phyloP scores from a whole-genome alignment of 2,797 vertebrate genomes.

The Kryptolebias ocellatus region DNA sequence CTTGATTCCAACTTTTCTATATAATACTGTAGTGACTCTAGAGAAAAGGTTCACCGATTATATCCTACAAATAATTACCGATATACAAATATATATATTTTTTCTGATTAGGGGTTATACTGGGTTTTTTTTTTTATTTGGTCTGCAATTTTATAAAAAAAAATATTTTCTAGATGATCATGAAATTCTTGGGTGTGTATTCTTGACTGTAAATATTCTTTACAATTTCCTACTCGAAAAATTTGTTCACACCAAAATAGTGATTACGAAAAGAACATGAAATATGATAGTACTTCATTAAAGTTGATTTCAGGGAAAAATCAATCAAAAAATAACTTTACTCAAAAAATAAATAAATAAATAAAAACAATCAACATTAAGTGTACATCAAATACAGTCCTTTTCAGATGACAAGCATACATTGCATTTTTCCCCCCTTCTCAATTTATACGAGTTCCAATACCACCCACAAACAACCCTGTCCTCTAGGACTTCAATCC shows the following conservation, averaged over 20 bases:
- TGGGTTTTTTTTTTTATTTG: no score
- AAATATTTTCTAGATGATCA: no score
- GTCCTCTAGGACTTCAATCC: constrained; percentile 77
- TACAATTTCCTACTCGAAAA: no score
- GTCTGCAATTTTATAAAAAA: no score
- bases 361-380: background rate
- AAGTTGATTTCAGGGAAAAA: constrained; percentile 8
- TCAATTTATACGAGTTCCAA: constrained; percentile 57
- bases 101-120: no score
- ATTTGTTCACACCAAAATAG: no score
- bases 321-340: constrained; percentile 6
- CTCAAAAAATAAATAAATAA: background rate
- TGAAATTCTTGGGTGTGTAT: no score
- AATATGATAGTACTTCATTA: background rate
- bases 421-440: constrained; percentile 46
- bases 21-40: no score
- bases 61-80: no score
- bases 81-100: no score
- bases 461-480: constrained; percentile 72
- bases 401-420: constrained; percentile 67
- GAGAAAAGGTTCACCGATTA: no score
- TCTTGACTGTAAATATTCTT: no score
- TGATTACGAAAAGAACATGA: background rate
- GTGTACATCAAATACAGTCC: constrained; percentile 41
- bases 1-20: constrained; percentile 30